Evolutionary conservation across 2,888 invertebrate genomes (phyloP), one percentile per base, ranked within the genome.

Genomic region (Apamea crenata): DNA sequence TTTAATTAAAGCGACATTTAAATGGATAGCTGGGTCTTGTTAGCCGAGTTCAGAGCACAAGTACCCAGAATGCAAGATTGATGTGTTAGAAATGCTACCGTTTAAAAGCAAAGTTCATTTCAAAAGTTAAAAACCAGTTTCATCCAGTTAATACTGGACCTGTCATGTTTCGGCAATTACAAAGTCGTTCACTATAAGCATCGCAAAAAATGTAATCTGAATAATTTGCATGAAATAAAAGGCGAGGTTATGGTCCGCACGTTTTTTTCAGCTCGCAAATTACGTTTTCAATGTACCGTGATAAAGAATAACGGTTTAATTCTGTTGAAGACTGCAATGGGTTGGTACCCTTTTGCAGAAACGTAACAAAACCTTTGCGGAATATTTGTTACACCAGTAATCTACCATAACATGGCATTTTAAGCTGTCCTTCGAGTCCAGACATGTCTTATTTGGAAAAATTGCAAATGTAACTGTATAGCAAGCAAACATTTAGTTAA

Each of bases 1-100:
- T 83, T 81, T 87, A 88, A 87, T 90, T 82, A 83, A 76, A 76
- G 73, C 82, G 77, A 83, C 82, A 85, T 86, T 85, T 72, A 77
- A 75, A 84, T 80, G n/a, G 53, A 80, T 74, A 81, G 18, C 36
- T 73, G 74, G 80, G 53, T 61, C 67, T 74, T 59, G 76, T 67
- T 74, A 76, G 63, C 36, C n/a, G n/a, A 67, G 66, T 25, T 83
- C 6, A 67, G 18, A n/a, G 69, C 12, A 63, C 18, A 61, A 70
- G 59, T 25, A 50, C 2, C 65, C 47, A 61, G 36, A 75, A 63
- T 75, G 32, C n/a, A 16, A 53, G 14, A 66, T 70, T 50, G 21
- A 66, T 81, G 18, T 59, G 59, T 56, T 68, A 77, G 65, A 83
- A 83, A 69, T 69, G 71, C 61, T 70, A 74, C 72, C 65, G 67